Evolutionary conservation across 2,797 vertebrate genomes (phyloP).

Genomic region (Rachycentron canadum): DNA sequence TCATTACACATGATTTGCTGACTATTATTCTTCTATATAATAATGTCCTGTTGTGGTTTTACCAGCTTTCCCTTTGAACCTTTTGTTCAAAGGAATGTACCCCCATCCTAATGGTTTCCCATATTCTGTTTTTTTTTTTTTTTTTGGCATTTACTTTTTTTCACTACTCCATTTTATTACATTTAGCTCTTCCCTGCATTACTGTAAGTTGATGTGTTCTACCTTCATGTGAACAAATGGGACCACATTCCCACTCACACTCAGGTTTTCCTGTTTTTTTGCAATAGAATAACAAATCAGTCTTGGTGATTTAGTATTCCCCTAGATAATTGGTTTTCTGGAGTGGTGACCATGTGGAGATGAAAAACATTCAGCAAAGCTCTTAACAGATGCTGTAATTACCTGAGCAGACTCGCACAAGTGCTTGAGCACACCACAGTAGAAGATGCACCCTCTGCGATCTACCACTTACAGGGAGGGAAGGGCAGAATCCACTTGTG

Average conservation of each 20-base stretch:
- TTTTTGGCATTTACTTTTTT: not conserved
- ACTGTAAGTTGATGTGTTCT: constrained; percentile 41
- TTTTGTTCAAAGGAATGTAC: no score
- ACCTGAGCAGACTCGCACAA: constrained; percentile 82
- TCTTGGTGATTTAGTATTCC: constrained; percentile 81
- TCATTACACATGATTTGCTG: constrained; percentile 1
- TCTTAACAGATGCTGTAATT: constrained; percentile 90
- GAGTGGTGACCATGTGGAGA: constrained; percentile 88
- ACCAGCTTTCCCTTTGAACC: not conserved
- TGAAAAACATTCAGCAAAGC: constrained; percentile 88
- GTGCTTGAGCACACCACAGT: constrained; percentile 63
- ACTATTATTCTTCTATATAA: constrained; percentile 14
- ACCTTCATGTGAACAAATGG: constrained; percentile 57
- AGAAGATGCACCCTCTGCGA: constrained; percentile 66
- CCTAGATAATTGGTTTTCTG: constrained; percentile 88
- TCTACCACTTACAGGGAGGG: constrained; percentile 60
- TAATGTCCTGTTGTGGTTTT: not conserved
- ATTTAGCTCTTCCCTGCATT: constrained; percentile 21
- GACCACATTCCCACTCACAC: constrained; percentile 51
- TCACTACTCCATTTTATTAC: constrained; percentile 11
- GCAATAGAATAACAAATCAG: constrained; percentile 75
- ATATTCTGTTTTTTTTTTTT: constrained; percentile 9
- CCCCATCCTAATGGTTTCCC: constrained; percentile 16
- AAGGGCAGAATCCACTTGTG: constrained; percentile 59
- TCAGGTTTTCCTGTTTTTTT: constrained; percentile 67